Evolutionary conservation across 2,113 vertebrate species (phyloP), one percentile per base, ranked within the genome.

Genomic region (Nansenia antarctica): DNA sequence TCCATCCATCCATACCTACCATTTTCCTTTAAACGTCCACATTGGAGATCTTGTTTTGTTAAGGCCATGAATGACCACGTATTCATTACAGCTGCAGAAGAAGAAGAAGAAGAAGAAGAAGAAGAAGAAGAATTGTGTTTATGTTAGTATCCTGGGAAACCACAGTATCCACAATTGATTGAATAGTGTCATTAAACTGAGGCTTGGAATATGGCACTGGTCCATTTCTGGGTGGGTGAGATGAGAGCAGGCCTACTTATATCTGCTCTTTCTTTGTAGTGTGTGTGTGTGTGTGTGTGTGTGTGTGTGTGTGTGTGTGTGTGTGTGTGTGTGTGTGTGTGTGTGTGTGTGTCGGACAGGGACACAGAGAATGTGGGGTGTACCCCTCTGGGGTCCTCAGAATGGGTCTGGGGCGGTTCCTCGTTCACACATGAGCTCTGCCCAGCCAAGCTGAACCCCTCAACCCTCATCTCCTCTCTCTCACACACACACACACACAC

Each of bases 391-490:
- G 58, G 64, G 27, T 81, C 78, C 81, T 81, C 74, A 81, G 84
- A 90, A 91, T 83, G 87, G 86, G 84, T 76, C 69, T 82, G 78
- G 86, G 87, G 90, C 87, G 88, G 88, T 78, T 81, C 74, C 75
- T 68, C 11, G 78, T 90, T 91, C 87, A 91, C 88, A 90, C 88
- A 84, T 88, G 85, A 89, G 86, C 84, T 90, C 86, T 89, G 87
- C 87, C 80, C 82, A 90, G 83, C 87, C 88, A 92, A 87, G 91
- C 91, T 85, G 85, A 90, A 92, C 86, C 86, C 69, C 78, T 55
- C 11, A 70, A 80, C 79, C 83, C 82, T 85, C 84, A 83, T 88
- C 74, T 84, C 72, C 70, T 62, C 29, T 47, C 77, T 75, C 27
- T 59, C 62, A 49, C 26, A 52, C 37, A 20, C 29, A 62, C 0